Conservation (phyloP, 1,140 invertebrate species). For the Bombus turneri region DNA sequence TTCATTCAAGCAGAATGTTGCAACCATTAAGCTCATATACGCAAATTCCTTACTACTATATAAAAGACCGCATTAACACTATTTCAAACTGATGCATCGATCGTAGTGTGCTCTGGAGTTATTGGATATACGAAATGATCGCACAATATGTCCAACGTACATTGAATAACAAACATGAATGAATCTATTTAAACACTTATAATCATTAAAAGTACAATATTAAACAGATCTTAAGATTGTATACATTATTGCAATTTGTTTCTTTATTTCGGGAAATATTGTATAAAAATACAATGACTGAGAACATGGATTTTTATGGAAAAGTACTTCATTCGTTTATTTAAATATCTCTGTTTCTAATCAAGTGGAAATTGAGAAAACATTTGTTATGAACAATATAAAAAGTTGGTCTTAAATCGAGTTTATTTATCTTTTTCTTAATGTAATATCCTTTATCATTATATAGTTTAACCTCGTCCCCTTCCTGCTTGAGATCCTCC, state of each 20-base stretch:
- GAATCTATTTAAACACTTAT: background rate
- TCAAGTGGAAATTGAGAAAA: slow-evolving; percentile 9
- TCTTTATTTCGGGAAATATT: background rate
- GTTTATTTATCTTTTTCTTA: background rate
- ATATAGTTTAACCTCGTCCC: slow-evolving; percentile 77
- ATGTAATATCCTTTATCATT: background rate
- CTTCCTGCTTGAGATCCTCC: slow-evolving; percentile 76
- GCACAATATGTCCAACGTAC: too few species aligned
- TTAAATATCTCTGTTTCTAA: background rate
- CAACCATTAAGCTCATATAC: too few species aligned
- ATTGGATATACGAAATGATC: background rate
- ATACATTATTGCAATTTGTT: background rate
- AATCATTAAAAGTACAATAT: background rate
- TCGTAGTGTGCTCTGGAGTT: background rate
- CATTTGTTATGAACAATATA: slow-evolving; percentile 17
- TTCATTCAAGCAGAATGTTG: too few species aligned
- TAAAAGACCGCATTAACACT: too few species aligned
- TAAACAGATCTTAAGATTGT: background rate
- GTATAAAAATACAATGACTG: background rate
- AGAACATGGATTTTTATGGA: background rate
- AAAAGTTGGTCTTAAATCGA: background rate
- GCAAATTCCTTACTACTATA: too few species aligned
- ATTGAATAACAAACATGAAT: background rate
- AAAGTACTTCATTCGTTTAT: slow-evolving; percentile 17
- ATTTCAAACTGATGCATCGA: background rate